These are phyloP conservation scores for Lichenostomus cassidix DNA, from an alignment of 2,113 vertebrate genomes.

Conservation along the genomic window DNA sequence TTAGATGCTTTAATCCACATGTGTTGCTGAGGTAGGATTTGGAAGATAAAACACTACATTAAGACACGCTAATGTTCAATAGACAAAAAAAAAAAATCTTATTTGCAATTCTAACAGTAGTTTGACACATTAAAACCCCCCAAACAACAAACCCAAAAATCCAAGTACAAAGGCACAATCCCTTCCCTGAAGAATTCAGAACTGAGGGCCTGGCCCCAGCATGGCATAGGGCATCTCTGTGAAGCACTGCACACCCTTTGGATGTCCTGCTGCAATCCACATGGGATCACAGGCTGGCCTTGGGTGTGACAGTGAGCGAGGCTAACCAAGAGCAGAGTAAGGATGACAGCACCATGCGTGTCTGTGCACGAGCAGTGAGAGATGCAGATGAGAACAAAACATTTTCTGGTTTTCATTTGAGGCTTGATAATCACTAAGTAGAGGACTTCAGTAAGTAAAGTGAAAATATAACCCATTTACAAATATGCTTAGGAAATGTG, in stretches of 20 bases:
- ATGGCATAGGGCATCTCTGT: fast-evolving
- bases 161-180: background rate
- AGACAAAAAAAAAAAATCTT: background rate
- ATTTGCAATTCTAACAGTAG: background rate
- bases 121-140: background rate
- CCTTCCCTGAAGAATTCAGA: background rate
- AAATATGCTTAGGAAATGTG: background rate
- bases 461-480: background rate
- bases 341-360: fast-evolving
- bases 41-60: background rate
- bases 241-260: background rate
- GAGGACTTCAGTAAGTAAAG: background rate
- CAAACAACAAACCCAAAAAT: background rate
- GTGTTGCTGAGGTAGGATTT: background rate
- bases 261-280: background rate
- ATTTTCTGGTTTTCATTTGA: background rate
- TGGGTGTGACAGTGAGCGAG: background rate
- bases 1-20: background rate
- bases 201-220: background rate
- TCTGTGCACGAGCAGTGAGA: background rate
- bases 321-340: background rate
- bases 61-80: background rate
- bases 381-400: background rate
- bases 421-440: background rate
- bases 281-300: background rate